Percentiles rank a stretch among this genome's conserved stretches.
These are phyloP conservation scores for Dryobates pubescens DNA, from an alignment of 2,797 vertebrate species.

Conservation along the genomic window DNA sequence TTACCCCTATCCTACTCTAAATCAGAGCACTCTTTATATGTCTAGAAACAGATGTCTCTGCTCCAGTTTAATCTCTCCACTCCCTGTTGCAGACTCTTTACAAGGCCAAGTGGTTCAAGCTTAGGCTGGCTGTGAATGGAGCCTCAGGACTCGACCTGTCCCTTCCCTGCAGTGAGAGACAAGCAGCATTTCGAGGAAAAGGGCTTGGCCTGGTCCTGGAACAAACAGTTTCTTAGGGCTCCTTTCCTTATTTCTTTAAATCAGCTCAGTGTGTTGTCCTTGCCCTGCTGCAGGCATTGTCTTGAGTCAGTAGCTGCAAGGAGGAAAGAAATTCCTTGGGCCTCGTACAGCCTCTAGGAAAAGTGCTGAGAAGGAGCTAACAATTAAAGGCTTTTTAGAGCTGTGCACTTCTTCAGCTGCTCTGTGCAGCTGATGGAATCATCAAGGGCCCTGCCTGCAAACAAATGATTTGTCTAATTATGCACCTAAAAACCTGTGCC, in stretches of 20 bases:
- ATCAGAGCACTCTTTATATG: too few species aligned
- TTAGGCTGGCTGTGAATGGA: not conserved
- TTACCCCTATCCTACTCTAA: too few species aligned
- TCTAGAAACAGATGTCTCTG: not conserved
- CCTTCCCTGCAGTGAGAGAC: not conserved
- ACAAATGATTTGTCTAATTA: not conserved
- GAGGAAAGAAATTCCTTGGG: not conserved
- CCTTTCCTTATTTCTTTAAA: not conserved
- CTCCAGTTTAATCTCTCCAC: not conserved
- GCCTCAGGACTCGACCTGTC: not conserved
- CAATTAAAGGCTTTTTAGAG: not conserved
- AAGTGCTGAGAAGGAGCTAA: not conserved
- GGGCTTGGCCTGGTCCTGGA: not conserved
- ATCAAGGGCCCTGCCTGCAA: not conserved
- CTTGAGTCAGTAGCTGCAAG: not conserved
- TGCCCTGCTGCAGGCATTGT: slow-evolving; percentile 1
- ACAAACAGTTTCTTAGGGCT: not conserved
- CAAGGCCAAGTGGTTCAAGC: not conserved
- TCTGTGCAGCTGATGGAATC: not conserved
- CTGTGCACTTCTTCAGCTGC: not conserved
- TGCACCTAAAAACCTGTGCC: not conserved
- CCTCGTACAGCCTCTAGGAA: not conserved
- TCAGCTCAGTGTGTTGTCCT: not conserved
- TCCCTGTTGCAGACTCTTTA: not conserved
- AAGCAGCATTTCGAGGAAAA: not conserved